Evolutionary conservation across 2,113 vertebrate species (phyloP), one percentile per base, ranked within the genome.

Genomic region (Chaetura pelagica): DNA sequence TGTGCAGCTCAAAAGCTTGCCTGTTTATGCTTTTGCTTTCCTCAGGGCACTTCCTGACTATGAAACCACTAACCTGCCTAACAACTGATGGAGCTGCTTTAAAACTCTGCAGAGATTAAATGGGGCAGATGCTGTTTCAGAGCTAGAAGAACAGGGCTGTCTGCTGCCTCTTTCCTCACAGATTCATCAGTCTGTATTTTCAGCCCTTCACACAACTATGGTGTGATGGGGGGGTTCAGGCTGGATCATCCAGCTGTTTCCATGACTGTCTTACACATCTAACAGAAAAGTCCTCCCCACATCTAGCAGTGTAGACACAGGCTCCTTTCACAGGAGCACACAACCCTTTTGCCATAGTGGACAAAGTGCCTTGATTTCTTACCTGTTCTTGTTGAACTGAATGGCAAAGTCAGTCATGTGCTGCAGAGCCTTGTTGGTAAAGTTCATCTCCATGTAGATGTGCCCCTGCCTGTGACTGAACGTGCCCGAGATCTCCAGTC

Each of bases 341-440:
- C 27, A 20, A 49, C 8, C 34, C 54, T 71, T 30, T 38, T 24
- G 84, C 35, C 18, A 18, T 0, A 63, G 42, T 0, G 1, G 57
- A 58, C 22, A 19, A 38, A 54, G 15, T 0, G 2, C 15, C 24
- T 23, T 46, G 26, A 51, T 57, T 68, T 88, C 98, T 98, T 74
- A 99, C 99, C 99, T 99, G 97, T 99, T 99, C 97, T 99, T 99
- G 97, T 99, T 99, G 97, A 99, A 99, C 97, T 99, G 99, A 92
- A 99, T 98, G 77, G 99, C 99, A 87, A 99, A 99, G 96, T 99
- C 99, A 1, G 99, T 99, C 99, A 99, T 99, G 97, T 99, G 99
- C 85, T 99, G 99, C 96, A 99, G 98, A 83, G 99, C 99, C 97
- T 99, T 99, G 95, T 99, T 99, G 97, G 98, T 99, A 85, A 99